Base-by-base conservation (phyloP, 1,140 invertebrate species). In the Tachypleus tridentatus region DNA sequence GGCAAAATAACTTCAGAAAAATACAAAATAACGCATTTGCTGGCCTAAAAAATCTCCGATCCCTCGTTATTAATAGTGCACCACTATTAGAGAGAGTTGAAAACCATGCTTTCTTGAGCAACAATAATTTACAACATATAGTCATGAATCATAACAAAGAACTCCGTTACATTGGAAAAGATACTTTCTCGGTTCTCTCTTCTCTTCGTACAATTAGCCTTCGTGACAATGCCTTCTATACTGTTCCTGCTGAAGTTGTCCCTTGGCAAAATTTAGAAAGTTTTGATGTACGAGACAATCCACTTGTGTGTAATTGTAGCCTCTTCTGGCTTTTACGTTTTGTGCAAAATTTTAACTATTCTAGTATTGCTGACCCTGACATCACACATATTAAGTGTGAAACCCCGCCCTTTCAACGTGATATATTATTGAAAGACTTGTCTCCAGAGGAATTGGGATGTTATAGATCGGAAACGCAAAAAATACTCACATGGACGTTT, bases 301-400 rank as follows among this genome's bases (percentile, higher is more conserved):
- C 89, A 3, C 80, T 92, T 58, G 80, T 85, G 62, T 93, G 91
- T 76, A 93, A 93, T 77, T 93, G 91, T 72, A 90, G 88, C n/a
- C 75, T 92, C 60, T 80, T 87, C 57, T 93, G 90, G 90, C 77
- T 93, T 3, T 90, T 88, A 64, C 77, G 90, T 7, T 63, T 70
- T 47, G 51, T 57, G 29, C n/a, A 49, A 49, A 61, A 57, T n/a
- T 68, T 65, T 49, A 54, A 57, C 58, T 60, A 63, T 6, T 56
- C 57, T 49, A 11, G 49, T n/a, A 64, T 63, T 10, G 61, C 53
- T 58, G 53, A 58, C 6, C 54, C 66, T 51, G 66, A 72, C 10
- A 61, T 58, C 4, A 64, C 63, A 29, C 61, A 70, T 56, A 84
- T 91, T 3, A 80, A 88, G 50, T 93, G 90, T 72, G 80, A 82